Evolutionary conservation across 2,113 vertebrate genomes (phyloP), one percentile per base, ranked within the genome.

Genomic region (Eptatretus burgeri): DNA sequence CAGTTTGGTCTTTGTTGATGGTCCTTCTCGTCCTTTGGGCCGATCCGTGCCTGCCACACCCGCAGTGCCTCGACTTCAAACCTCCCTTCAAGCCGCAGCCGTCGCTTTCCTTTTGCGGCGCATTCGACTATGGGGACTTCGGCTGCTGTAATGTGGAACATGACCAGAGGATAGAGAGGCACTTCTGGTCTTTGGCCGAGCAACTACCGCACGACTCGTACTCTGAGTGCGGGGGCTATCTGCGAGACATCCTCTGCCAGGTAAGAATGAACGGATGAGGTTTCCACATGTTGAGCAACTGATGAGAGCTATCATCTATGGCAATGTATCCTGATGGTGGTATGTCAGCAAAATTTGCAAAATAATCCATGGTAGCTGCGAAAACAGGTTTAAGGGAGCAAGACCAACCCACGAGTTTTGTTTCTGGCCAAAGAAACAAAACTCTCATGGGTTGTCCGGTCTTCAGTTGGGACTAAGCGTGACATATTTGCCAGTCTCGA

Each of bases 51-150:
- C 67, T 63, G 49, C 66, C 67, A 49, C 87, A 93, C 70, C 86
- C 88, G 12, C 88, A 94, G 71, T 93, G 86, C 72, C 68, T 94
- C 78, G 88, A 94, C 70, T 94, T 89, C 69, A 91, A 83, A 70
- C 83, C 88, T 41, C 88, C 86, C n/a, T 93, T 88, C 72, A 73
- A 77, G 67, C 81, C 85, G 50, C 74, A 71, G 52, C 67, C 67
- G 64, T 75, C 77, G 69, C 80, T 93, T 64, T 66, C 72, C 65
- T 85, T 93, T 68, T 95, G 88, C 75, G 67, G 73, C 1, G 82
- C 78, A 73, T 94, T 91, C 74, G 73, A 73, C 52, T 72, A 78
- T 60, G 73, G 73, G 52, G 72, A 78, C 62, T 89, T 95, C 63
- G 88, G 88, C 72, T 95, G 88, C 78, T 95, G 88, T 67, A 77